These are phyloP conservation scores for Enteromius trimaculatus DNA, from an alignment of 2,797 vertebrate genomes.

Conservation along the genomic window DNA sequence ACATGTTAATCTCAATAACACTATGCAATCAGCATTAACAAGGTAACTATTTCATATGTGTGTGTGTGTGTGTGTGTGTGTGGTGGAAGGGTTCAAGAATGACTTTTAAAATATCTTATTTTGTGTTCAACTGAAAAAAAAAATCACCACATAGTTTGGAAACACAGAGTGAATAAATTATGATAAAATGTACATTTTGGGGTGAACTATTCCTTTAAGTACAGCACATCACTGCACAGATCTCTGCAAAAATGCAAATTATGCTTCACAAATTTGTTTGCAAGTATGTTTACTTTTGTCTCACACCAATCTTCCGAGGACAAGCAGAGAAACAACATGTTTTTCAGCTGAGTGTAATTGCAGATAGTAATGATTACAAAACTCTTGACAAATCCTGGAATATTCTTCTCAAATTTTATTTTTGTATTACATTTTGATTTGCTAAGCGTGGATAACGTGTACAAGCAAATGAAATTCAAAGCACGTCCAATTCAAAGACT, in stretches of 20 bases:
- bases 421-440: conserved; percentile 30
- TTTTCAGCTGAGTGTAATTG: not conserved
- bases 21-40: not conserved
- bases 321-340: conserved; percentile 2
- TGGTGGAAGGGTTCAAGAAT: no score
- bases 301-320: conserved; percentile 3
- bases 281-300: not conserved
- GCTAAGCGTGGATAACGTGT: not conserved
- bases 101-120: not conserved
- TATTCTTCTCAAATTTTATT: not conserved
- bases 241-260: conserved; percentile 6
- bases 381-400: not conserved
- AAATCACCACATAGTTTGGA: not conserved
- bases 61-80: no score
- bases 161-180: not conserved
- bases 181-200: not conserved
- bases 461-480: not conserved
- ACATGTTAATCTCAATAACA: not conserved
- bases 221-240: not conserved
- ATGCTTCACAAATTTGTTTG: not conserved
- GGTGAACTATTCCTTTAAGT: not conserved
- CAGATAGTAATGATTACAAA: conserved; percentile 5
- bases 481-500: not conserved
- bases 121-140: not conserved
- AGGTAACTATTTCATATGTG: not conserved